Base-by-base conservation (phyloP, 1,140 invertebrate species). In the Bombus difficillimus region DNA sequence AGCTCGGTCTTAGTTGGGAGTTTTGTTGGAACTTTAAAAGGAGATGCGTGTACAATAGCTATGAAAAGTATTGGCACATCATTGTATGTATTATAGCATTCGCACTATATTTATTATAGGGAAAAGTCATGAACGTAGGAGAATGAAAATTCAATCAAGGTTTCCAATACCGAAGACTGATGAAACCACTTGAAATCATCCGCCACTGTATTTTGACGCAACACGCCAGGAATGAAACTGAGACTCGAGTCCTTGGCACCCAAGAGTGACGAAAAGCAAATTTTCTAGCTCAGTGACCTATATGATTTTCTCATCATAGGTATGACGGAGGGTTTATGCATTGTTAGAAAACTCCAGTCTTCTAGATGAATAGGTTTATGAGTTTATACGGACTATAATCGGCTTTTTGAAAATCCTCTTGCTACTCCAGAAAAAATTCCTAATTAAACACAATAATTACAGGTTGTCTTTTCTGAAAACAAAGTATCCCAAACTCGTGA, bases 261-360 rank as follows among this genome's bases (percentile, higher is more conserved):
- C 25, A 43, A 39, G 74, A 76, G 74, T 76, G 74, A 76, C 74
- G 74, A 76, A 76, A 76, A 76, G 47, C 74, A 76, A 76, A 76
- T 76, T 76, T 76, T 76, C 74, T 76, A 28, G 74, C 74, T 76
- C 74, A 59, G 3, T 76, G 74, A 76, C 53, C 74, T 76, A 76
- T 53, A 76, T 76, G 74, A 76, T 76, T 76, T 32, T 37, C 53
- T 76, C 53, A 34, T 76, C 74, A 34, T 28, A 28, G 53, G 37
- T 37, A 37, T 25, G 34, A 28, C 13, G 25, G 74, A n/a, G 34
- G 53, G 57, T 59, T 53, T 34, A 34, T 10, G 32, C 25, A 76
- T 76, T 76, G 74, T 76, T 76, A 76, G 74, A 76, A 76, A 59
- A 76, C 34, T 76, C n/a, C 28, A 39, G 13, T 43, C 73, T 59